Evolutionary conservation across 1,140 invertebrate species (phyloP), one percentile per base, ranked within the genome.

Genomic region (Nasonia giraulti): DNA sequence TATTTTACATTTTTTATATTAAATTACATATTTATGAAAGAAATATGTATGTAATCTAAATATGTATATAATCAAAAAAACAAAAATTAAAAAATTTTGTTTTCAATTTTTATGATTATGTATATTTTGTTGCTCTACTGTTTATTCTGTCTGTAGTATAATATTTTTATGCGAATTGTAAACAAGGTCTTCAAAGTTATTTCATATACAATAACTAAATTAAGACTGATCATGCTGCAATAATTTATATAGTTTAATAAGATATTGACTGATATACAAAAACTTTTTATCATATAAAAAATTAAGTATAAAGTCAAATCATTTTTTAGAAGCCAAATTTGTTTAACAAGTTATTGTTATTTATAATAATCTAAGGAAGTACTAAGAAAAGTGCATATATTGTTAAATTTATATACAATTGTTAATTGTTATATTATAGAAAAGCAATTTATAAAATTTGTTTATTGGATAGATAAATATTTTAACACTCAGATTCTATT

Each of bases 231-330:
- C 20, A 14, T 80, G 4, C 17, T 55, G 2, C 1, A 62, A 62
- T 55, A 31, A 33, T 68, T 37, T 37, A 8, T 37, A 27, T 47
- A 78, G 20, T 31, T 62, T 2, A 66, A 37, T 68, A 79, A 66
- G 14, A 79, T 40, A 14, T 27, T n/a, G 77, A 79, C 77, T 79
- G 77, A 79, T 79, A 77, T 47, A 76, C 40, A 78, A 31, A 77
- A 77, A 27, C 5, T 55, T 50, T 78, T 78, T 79, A 79, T 66
- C 23, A 74, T 20, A 10, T 50, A 10, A 20, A 71, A 31, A 75
- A 77, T 55, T 50, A 50, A 44, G n/a, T 14, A 27, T 50, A 31
- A 47, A 23, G n/a, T 40, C 37, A 50, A 8, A 50, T 50, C 2
- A 55, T 62, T 62, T 78, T 55, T 62, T 66, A 62, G 23, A 78